These are phyloP conservation scores for Puntigrus tetrazona DNA, from an alignment of 2,113 vertebrate genomes.

Conservation along the genomic window DNA sequence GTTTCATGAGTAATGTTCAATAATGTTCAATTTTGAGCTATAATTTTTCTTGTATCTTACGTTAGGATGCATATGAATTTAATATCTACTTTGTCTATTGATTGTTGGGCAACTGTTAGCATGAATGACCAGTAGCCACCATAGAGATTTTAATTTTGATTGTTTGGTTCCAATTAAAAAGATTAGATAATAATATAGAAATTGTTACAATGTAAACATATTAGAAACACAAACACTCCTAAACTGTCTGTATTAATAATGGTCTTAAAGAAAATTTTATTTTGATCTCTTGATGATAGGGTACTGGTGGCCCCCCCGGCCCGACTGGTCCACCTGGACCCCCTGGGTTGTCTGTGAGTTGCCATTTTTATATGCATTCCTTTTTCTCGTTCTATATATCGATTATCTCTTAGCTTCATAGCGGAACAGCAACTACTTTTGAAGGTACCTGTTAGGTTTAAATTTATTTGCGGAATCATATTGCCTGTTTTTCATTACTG, in stretches of 20 bases:
- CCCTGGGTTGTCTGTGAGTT: slow-evolving; percentile 83
- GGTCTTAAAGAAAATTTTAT: not conserved
- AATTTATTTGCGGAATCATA: not conserved
- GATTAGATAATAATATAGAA: no score
- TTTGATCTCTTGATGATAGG: slow-evolving; percentile 68
- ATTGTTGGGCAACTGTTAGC: not conserved
- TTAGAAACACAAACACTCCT: no score
- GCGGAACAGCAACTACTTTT: not conserved
- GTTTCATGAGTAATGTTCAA: not conserved
- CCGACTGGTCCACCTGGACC: slow-evolving; percentile 81
- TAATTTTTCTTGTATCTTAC: not conserved
- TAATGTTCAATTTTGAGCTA: not conserved
- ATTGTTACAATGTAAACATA: no score
- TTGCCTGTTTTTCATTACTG: slow-evolving; percentile 17
- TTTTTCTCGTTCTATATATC: not conserved
- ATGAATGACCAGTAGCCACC: not conserved
- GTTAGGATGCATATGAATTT: not conserved
- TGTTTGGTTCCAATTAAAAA: no score
- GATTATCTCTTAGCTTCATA: not conserved
- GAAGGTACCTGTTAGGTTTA: not conserved
- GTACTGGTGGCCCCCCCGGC: slow-evolving; percentile 73
- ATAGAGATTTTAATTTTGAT: no score
- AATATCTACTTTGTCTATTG: not conserved
- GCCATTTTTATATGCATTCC: not conserved
- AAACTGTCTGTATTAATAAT: not conserved